A percentile compares a stretch with the other conserved stretches of the same genome.
These are phyloP conservation scores for Phymastichus coffea DNA, from an alignment of 1,140 invertebrate species.

Conservation along the genomic window DNA sequence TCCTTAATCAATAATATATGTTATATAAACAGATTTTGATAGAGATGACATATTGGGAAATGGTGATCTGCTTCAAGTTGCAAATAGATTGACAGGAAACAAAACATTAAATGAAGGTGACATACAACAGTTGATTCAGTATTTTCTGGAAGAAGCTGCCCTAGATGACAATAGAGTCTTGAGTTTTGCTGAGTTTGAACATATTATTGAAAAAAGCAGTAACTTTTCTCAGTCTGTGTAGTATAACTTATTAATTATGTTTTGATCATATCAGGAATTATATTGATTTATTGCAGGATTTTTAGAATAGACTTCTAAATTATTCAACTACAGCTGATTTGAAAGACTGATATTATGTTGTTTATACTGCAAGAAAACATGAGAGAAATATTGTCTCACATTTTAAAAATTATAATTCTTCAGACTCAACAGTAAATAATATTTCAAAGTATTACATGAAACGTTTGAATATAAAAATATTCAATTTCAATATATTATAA, in stretches of 20 bases:
- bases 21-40: slow-evolving; percentile 77
- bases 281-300: slow-evolving; percentile 62
- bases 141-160: slow-evolving; percentile 87
- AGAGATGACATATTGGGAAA: slow-evolving; percentile 85
- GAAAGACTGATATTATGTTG: slow-evolving; percentile 30
- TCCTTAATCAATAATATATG: background rate
- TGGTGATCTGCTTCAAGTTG: slow-evolving; percentile 72
- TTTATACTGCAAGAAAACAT: no score
- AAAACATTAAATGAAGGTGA: slow-evolving; percentile 65
- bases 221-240: slow-evolving; percentile 79
- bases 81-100: slow-evolving; percentile 67
- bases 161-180: slow-evolving; percentile 88
- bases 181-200: slow-evolving; percentile 93
- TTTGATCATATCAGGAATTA: background rate
- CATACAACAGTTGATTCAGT: slow-evolving; percentile 70
- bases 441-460: no score
- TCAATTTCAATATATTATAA: no score
- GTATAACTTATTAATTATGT: background rate
- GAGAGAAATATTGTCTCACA: no score
- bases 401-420: no score
- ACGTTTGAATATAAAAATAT: no score
- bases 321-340: slow-evolving; percentile 21
- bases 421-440: no score
- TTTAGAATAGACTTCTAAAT: slow-evolving; percentile 64
- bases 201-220: slow-evolving; percentile 89